phyloP scores from a whole-genome alignment of 1,140 invertebrate species.

The Solenopsis fugax region DNA sequence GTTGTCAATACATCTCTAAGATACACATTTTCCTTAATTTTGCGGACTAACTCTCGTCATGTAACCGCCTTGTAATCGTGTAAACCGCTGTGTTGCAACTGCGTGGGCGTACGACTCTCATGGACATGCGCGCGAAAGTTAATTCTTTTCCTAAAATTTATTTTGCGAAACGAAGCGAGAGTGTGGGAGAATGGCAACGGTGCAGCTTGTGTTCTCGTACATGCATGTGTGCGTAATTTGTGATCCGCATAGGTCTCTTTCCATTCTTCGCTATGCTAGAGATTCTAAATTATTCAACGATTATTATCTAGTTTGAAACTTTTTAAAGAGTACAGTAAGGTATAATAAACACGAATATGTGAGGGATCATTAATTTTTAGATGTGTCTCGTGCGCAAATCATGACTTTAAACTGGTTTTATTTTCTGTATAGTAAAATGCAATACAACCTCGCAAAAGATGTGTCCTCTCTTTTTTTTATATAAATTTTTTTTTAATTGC shows the following conservation, averaged over 20 bases:
- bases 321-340: conserved; percentile 63
- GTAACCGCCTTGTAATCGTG: conserved; percentile 73
- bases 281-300: conserved; percentile 64
- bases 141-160: conserved; percentile 56
- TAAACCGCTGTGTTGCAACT: conserved; percentile 69
- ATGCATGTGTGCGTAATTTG: conserved; percentile 41
- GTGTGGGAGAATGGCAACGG: background rate
- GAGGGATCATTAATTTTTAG: conserved; percentile 72
- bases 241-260: conserved; percentile 68
- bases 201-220: background rate
- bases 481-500: conserved; percentile 25
- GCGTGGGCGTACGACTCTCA: conserved; percentile 66
- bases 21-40: conserved; percentile 44
- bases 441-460: conserved; percentile 8
- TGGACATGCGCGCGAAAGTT: conserved; percentile 45
- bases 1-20: conserved; percentile 69
- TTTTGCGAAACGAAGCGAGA: conserved; percentile 45
- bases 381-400: conserved; percentile 25
- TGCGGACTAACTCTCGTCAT: conserved; percentile 74
- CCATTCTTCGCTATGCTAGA: conserved; percentile 47
- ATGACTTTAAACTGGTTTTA: conserved; percentile 20
- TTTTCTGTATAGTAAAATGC: background rate
- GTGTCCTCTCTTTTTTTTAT: conserved; percentile 24
- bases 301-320: conserved; percentile 60
- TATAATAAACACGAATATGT: conserved; percentile 30